These are phyloP conservation scores for Unio delphinus DNA, from an alignment of 2,888 invertebrate genomes.

Conservation along the genomic window DNA sequence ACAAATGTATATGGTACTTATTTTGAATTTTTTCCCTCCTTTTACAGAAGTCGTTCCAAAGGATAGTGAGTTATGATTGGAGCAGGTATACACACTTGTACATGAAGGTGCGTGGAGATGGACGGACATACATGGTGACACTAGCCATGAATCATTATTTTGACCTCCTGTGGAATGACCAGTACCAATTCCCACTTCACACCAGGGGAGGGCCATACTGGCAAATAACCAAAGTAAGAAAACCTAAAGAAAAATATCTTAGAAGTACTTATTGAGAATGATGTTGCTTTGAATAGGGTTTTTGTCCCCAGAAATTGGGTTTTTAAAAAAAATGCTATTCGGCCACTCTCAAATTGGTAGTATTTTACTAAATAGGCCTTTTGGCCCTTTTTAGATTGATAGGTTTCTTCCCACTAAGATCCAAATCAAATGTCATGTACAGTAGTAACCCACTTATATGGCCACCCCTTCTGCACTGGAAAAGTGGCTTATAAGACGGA, in stretches of 20 bases:
- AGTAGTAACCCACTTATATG: too few species aligned
- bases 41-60: constrained; percentile 85
- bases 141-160: constrained; percentile 76
- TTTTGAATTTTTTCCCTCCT: constrained; percentile 24
- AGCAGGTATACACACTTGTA: constrained; percentile 82
- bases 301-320: too few species aligned
- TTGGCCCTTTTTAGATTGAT: too few species aligned
- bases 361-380: too few species aligned
- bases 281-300: not conserved
- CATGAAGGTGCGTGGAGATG: constrained; percentile 92
- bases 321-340: too few species aligned
- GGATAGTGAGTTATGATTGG: constrained; percentile 83
- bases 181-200: constrained; percentile 87
- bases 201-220: constrained; percentile 99
- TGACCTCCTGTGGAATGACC: constrained; percentile 92
- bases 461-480: too few species aligned
- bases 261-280: not conserved
- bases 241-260: not conserved
- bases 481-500: too few species aligned
- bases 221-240: constrained; percentile 86
- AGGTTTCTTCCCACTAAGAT: too few species aligned
- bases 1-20: too few species aligned
- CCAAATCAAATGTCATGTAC: too few species aligned
- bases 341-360: too few species aligned
- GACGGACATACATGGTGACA: constrained; percentile 89